Evolutionary conservation across 2,888 invertebrate genomes (phyloP).

Genomic region (Pachycephus smyrnensis): DNA sequence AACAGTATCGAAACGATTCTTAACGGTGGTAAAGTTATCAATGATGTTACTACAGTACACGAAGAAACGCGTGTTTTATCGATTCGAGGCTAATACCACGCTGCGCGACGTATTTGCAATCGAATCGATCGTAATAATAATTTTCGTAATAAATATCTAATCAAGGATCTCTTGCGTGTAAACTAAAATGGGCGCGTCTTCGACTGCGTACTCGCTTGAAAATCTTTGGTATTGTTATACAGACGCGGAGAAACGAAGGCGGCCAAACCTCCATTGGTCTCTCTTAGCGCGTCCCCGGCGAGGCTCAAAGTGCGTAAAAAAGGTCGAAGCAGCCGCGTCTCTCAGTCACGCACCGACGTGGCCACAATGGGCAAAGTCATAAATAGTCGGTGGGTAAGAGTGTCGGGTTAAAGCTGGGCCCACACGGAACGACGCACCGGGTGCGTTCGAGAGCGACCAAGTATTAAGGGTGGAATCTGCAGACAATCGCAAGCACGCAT

Average conservation of each 20-base stretch:
- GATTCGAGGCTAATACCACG: too few species aligned
- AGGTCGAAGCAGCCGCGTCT: slow-evolving; percentile 4
- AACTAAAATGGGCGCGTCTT: too few species aligned
- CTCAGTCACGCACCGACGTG: slow-evolving; percentile 6
- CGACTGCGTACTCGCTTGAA: too few species aligned
- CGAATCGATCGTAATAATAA: too few species aligned
- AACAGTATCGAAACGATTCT: background rate
- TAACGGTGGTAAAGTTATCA: background rate
- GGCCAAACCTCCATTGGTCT: background rate
- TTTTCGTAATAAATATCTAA: too few species aligned
- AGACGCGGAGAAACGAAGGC: background rate
- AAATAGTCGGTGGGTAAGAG: slow-evolving; percentile 1
- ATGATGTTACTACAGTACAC: background rate
- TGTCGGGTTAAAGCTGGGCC: background rate
- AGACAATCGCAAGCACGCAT: too few species aligned
- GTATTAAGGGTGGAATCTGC: too few species aligned
- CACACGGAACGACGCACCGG: background rate
- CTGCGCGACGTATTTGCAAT: too few species aligned
- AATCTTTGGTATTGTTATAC: background rate
- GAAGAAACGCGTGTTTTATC: too few species aligned
- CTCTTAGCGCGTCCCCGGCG: background rate
- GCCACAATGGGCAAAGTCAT: background rate
- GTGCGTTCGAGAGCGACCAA: background rate
- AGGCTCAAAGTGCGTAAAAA: slow-evolving; percentile 2
- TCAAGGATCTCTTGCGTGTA: too few species aligned